phyloP scores from a whole-genome alignment of 2,797 vertebrate genomes.

The Megaceryle alcyon region DNA sequence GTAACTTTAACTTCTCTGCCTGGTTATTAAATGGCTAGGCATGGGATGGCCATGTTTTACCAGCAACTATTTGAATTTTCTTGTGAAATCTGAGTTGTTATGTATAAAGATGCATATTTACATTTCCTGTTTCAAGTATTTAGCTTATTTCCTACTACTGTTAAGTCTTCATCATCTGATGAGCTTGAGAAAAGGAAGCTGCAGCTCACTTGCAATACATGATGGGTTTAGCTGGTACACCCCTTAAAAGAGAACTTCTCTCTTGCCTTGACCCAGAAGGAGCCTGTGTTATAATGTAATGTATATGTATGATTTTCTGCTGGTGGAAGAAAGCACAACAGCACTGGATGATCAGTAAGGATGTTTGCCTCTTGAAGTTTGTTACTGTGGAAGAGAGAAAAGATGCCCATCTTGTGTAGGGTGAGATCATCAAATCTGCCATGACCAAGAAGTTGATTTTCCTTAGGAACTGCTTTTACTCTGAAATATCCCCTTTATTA shows the following conservation, averaged over 20 bases:
- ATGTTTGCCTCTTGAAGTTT: background rate
- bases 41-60: background rate
- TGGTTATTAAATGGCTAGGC: background rate
- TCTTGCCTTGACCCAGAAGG: background rate
- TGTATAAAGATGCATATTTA: background rate
- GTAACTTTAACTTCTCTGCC: background rate
- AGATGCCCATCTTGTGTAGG: background rate
- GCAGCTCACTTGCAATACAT: background rate
- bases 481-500: conserved; percentile 45
- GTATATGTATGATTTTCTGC: background rate
- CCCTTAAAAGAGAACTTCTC: background rate
- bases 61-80: background rate
- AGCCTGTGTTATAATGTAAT: background rate
- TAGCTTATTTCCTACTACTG: background rate
- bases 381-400: background rate
- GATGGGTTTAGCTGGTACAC: background rate
- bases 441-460: conserved; percentile 25
- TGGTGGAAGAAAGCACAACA: background rate
- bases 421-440: conserved; percentile 41
- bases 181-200: background rate
- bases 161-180: background rate
- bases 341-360: background rate
- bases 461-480: conserved; percentile 29
- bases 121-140: background rate
- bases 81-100: background rate